Conservation (phyloP, 2,888 invertebrate genomes). For the Halictus ligatus region DNA sequence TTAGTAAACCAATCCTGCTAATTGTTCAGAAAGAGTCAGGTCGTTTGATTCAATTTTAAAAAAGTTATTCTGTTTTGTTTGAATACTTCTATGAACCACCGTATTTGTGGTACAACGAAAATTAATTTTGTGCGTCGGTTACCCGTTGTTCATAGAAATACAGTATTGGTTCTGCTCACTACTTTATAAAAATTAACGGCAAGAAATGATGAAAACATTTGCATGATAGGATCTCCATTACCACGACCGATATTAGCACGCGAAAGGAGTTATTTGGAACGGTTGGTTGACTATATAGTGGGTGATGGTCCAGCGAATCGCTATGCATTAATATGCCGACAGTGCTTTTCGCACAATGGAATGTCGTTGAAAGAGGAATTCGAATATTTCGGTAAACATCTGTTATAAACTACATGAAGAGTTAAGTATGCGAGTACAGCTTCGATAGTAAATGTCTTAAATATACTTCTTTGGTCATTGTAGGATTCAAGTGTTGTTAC, state of each 20-base stretch:
- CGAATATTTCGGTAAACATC: slow-evolving; percentile 86
- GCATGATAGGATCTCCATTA: slow-evolving; percentile 82
- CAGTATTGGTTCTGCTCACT: neutral
- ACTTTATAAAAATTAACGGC: neutral
- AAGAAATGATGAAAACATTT: slow-evolving; percentile 7
- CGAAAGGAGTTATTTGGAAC: slow-evolving; percentile 93
- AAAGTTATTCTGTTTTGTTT: neutral
- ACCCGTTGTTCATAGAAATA: neutral
- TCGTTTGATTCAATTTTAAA: neutral
- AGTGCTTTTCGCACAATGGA: slow-evolving; percentile 97
- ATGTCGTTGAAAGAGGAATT: slow-evolving; percentile 91
- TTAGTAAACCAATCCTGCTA: neutral
- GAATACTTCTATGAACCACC: too few species aligned
- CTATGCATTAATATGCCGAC: slow-evolving; percentile 96
- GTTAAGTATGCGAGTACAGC: slow-evolving; percentile 23
- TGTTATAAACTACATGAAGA: slow-evolving; percentile 34
- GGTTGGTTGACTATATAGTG: slow-evolving; percentile 96
- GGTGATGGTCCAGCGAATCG: slow-evolving; percentile 98
- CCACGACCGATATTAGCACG: slow-evolving; percentile 90
- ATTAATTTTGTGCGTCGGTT: neutral
- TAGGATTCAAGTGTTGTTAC: slow-evolving; percentile 96
- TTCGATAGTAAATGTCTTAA: slow-evolving; percentile 20
- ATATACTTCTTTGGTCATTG: slow-evolving; percentile 60
- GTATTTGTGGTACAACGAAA: neutral
- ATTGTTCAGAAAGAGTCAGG: neutral